phyloP scores from a whole-genome alignment of 2,797 vertebrate species.

The Dipus sagitta region DNA sequence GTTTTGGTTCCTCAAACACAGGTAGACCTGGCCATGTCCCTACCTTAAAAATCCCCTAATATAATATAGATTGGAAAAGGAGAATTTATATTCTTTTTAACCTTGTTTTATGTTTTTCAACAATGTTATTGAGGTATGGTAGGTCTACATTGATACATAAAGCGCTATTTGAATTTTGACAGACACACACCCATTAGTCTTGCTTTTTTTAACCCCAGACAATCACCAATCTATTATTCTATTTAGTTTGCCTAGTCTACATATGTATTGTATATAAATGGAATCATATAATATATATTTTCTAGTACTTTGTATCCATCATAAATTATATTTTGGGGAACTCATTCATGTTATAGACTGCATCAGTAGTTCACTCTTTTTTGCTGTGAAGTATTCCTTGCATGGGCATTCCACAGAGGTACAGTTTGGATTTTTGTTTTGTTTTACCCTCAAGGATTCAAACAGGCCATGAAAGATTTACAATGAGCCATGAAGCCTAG shows the following conservation, averaged over 20 bases:
- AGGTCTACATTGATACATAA: not conserved
- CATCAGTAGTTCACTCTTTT: not conserved
- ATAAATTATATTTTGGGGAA: not conserved
- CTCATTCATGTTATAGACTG: not conserved
- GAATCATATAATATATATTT: not conserved
- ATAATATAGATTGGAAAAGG: not conserved
- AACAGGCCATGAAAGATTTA: not conserved
- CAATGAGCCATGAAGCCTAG: not conserved
- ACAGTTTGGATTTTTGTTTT: not conserved
- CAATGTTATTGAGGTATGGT: not conserved
- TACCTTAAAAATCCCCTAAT: not conserved
- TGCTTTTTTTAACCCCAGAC: not conserved
- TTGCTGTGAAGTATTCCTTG: not conserved
- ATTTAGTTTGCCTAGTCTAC: not conserved
- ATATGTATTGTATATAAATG: not conserved
- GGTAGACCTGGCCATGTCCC: not conserved
- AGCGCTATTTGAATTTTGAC: not conserved
- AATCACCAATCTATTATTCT: not conserved
- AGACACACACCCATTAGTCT: not conserved
- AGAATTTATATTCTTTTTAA: not conserved
- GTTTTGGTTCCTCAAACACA: not conserved
- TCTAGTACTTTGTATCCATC: not conserved
- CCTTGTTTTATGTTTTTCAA: not conserved
- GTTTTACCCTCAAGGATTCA: constrained; percentile 1
- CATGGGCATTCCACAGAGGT: not conserved